phyloP scores from a whole-genome alignment of 2,888 invertebrate genomes.

The Sesamia inferens region DNA sequence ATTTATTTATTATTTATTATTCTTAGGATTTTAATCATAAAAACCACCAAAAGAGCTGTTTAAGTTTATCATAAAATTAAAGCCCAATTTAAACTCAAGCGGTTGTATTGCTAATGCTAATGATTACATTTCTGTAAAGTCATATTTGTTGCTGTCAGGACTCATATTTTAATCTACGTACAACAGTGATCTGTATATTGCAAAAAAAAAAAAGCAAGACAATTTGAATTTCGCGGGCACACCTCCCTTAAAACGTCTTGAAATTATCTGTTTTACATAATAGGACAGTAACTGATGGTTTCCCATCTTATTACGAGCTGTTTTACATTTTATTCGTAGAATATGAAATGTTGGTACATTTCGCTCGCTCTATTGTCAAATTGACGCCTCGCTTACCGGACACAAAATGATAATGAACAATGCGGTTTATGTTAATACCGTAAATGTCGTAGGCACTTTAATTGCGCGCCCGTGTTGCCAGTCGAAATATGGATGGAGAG shows the following conservation, averaged over 20 bases:
- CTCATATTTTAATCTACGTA: not conserved
- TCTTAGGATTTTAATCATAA: not conserved
- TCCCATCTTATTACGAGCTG: slow-evolving; percentile 42
- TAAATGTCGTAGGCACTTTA: slow-evolving; percentile 54
- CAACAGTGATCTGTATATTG: not conserved
- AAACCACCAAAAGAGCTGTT: not conserved
- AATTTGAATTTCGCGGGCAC: not conserved
- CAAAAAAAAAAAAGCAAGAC: not conserved
- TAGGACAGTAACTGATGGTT: slow-evolving; percentile 37
- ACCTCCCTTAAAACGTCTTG: slow-evolving; percentile 17
- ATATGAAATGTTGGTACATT: slow-evolving; percentile 50
- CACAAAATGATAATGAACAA: slow-evolving; percentile 59
- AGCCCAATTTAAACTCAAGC: not conserved
- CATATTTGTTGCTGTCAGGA: not conserved
- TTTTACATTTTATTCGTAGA: slow-evolving; percentile 56
- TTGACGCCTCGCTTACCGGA: slow-evolving; percentile 56
- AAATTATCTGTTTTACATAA: slow-evolving; percentile 49
- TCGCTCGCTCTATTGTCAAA: slow-evolving; percentile 47
- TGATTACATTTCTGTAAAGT: not conserved
- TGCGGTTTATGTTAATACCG: slow-evolving; percentile 62
- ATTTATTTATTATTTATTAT: no score
- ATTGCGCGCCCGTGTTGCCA: slow-evolving; percentile 55
- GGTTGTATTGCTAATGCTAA: not conserved
- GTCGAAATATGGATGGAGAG: slow-evolving; percentile 27
- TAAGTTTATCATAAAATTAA: not conserved